phyloP scores from a whole-genome alignment of 1,140 invertebrate species.

The Neodiprion virginianus region DNA sequence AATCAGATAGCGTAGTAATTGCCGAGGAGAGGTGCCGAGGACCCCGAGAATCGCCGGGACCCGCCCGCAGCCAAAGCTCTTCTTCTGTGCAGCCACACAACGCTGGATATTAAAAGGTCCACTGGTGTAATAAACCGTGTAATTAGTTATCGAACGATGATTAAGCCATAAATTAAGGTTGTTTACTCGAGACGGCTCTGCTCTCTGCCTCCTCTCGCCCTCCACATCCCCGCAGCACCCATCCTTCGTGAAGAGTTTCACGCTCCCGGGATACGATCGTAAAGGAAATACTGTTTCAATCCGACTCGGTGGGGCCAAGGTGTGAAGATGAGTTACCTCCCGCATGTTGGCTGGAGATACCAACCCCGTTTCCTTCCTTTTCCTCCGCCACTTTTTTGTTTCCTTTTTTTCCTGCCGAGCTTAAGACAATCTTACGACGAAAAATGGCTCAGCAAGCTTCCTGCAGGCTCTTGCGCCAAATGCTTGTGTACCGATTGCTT shows the following conservation, averaged over 20 bases:
- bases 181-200: constrained; percentile 20
- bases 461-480: no score
- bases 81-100: constrained; percentile 17
- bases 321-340: constrained; percentile 5
- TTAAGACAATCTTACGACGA: neutral
- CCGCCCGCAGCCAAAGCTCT: neutral
- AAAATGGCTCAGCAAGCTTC: neutral
- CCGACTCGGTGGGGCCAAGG: neutral
- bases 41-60: neutral
- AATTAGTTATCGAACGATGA: constrained; percentile 33
- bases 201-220: neutral
- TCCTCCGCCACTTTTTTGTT: neutral
- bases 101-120: constrained; percentile 22
- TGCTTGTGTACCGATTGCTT: no score
- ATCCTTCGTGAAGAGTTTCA: neutral
- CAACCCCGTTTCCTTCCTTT: neutral
- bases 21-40: neutral
- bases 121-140: constrained; percentile 23
- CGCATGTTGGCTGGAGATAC: neutral
- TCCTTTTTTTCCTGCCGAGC: neutral
- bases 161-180: constrained; percentile 31
- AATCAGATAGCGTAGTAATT: neutral
- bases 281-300: constrained; percentile 7
- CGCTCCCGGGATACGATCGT: constrained; percentile 3
- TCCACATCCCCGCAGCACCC: neutral